Conservation (phyloP, 2,888 invertebrate genomes). For the Empis livida region DNA sequence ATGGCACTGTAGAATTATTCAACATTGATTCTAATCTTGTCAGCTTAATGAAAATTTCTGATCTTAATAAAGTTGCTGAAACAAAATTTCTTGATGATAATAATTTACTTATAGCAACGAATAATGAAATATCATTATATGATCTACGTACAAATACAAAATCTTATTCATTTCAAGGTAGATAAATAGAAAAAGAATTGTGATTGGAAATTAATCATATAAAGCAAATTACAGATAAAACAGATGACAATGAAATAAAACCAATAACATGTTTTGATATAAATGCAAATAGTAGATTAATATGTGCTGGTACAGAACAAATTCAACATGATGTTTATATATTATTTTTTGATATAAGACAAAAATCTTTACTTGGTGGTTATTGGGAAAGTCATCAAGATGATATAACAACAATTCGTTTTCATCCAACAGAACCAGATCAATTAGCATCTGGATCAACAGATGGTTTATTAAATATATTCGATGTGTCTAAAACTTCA, state of each 20-base stretch:
- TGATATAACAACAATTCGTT: conserved; percentile 63
- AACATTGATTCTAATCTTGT: conserved; percentile 34
- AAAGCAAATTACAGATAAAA: conserved; percentile 5
- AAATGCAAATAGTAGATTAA: conserved; percentile 51
- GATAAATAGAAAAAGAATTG: conserved; percentile 6
- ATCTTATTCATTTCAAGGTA: conserved; percentile 36
- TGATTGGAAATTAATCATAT: not conserved
- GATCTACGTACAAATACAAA: conserved; percentile 39
- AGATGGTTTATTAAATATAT: conserved; percentile 78
- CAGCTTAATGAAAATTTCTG: conserved; percentile 5
- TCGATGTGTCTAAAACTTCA: conserved; percentile 53
- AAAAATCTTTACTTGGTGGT: conserved; percentile 50
- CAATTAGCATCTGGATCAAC: conserved; percentile 60
- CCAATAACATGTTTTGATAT: conserved; percentile 61
- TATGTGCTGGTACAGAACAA: conserved; percentile 64
- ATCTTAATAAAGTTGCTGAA: conserved; percentile 18
- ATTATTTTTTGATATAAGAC: conserved; percentile 68
- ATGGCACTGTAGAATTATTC: conserved; percentile 38
- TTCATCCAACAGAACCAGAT: conserved; percentile 55
- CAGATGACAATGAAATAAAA: conserved; percentile 31
- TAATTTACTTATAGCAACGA: conserved; percentile 22
- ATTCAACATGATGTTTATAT: conserved; percentile 57
- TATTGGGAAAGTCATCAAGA: conserved; percentile 77
- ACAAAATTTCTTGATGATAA: conserved; percentile 27
- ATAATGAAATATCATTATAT: conserved; percentile 23